Evolutionary conservation across 1,140 invertebrate species (phyloP).

Genomic region (Stratiolaelaps scimitus): DNA sequence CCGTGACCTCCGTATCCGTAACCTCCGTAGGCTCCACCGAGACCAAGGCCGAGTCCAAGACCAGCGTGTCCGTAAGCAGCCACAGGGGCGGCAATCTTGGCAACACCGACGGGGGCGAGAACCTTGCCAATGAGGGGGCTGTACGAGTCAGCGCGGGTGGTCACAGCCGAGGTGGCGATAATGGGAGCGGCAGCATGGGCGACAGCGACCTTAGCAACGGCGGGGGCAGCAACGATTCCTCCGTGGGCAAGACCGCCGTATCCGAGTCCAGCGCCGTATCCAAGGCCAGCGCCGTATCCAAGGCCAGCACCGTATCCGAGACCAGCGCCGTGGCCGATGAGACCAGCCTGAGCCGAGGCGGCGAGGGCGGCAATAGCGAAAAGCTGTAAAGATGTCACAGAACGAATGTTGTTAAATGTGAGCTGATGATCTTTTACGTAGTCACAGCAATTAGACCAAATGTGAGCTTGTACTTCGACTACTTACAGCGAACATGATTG

Average conservation of each 20-base stretch:
- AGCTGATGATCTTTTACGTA: no score
- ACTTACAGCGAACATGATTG: no score
- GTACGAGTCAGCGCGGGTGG: constrained; percentile 18
- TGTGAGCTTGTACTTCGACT: no score
- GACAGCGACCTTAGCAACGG: not conserved
- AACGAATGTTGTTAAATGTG: not conserved
- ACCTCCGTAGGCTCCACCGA: not conserved
- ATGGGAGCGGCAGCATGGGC: not conserved
- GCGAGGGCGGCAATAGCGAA: not conserved
- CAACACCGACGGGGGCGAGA: constrained; percentile 7
- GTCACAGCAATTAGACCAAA: no score
- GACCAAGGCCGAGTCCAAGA: not conserved
- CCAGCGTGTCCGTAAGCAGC: not conserved
- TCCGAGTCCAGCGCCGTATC: not conserved
- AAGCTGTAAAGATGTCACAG: not conserved
- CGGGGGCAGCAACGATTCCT: not conserved
- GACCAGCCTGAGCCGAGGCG: not conserved
- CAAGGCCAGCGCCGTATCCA: not conserved
- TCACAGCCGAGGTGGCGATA: constrained; percentile 4
- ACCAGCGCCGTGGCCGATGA: not conserved
- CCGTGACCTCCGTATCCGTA: not conserved
- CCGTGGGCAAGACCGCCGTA: constrained; percentile 2
- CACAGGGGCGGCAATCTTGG: constrained; percentile 9
- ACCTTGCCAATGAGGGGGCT: constrained; percentile 5
- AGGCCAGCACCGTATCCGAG: not conserved